phyloP scores from a whole-genome alignment of 2,113 vertebrate genomes.

The Aspiorhynchus laticeps region DNA sequence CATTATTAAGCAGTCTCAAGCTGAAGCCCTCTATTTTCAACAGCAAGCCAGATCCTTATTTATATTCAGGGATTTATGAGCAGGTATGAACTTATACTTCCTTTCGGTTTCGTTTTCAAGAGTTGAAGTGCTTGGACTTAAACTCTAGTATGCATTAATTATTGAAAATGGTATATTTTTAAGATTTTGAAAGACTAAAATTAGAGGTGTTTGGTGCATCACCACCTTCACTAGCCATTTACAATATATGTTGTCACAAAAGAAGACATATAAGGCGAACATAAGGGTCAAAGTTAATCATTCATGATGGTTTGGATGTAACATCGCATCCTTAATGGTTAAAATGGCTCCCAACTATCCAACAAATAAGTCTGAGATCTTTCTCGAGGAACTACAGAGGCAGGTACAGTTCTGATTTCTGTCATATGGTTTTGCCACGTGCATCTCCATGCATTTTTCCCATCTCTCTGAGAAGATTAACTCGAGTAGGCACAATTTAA shows the following conservation, averaged over 20 bases:
- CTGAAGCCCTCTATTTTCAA: not conserved
- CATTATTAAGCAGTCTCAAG: not conserved
- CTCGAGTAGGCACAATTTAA: constrained; percentile 24
- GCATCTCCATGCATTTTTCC: constrained; percentile 14
- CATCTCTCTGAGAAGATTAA: constrained; percentile 34
- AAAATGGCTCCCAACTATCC: not conserved
- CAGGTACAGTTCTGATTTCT: not conserved
- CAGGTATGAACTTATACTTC: not conserved
- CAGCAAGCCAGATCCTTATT: not conserved
- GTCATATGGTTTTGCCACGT: not conserved
- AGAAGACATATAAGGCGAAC: not conserved
- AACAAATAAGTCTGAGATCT: not conserved
- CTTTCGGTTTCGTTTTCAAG: not conserved
- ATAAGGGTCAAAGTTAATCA: not conserved
- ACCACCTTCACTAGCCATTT: not conserved
- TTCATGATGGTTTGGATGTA: not conserved
- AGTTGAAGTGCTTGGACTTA: not conserved
- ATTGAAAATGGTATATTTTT: not conserved
- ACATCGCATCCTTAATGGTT: too few relatives aligned
- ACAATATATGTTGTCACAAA: not conserved
- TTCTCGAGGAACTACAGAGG: not conserved
- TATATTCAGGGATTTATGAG: not conserved
- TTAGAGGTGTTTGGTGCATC: not conserved
- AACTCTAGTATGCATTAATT: not conserved
- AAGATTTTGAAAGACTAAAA: not conserved